Evolutionary conservation across 2,113 vertebrate genomes (phyloP), one percentile per base, ranked within the genome.

Genomic region (Entomyzon cyanotis): DNA sequence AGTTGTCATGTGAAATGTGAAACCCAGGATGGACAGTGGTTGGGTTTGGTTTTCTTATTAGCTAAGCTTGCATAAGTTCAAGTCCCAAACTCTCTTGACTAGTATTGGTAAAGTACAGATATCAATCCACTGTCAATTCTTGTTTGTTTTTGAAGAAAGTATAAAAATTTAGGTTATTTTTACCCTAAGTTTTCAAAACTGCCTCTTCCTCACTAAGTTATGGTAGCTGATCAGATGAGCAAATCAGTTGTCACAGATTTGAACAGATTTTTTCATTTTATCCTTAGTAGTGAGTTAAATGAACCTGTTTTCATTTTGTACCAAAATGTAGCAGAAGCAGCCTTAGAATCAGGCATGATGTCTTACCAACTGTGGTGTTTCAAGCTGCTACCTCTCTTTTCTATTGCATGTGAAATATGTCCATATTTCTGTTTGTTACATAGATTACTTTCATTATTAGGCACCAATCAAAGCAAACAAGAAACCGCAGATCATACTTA

Each of bases 1-100:
- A 24, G 0, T 77, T 81, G 12, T 77, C 33, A 19, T 41, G 30
- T 47, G 58, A 7, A 19, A 15, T 44, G 27, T 79, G 75, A 79
- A 76, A 69, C 19, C 11, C 27, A 12, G 7, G 19, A 24, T 39
- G 31, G 35, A 63, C 2, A 7, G 46, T 46, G 42, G 11, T 46
- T 83, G 5, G 4, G 2, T 49, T 58, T 49, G 1, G 0, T 5
- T 24, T 9, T 25, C 9, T 47, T 27, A 10, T 31, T 7, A 17
- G 5, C 11, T 67, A 49, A 76, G 30, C 18, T 92, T 90, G 30
- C 11, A 23, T 46, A 71, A 84, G 20, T 75, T 84, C 23, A 16
- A 7, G 6, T 84, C 58, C 8, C 23, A 75, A 18, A 25, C 27
- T 59, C 18, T 80, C 27, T 30, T 84, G n/a, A 24, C 19, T 50